Evolutionary conservation across 1,140 invertebrate species (phyloP).

Genomic region (Macrobrachium nipponense): DNA sequence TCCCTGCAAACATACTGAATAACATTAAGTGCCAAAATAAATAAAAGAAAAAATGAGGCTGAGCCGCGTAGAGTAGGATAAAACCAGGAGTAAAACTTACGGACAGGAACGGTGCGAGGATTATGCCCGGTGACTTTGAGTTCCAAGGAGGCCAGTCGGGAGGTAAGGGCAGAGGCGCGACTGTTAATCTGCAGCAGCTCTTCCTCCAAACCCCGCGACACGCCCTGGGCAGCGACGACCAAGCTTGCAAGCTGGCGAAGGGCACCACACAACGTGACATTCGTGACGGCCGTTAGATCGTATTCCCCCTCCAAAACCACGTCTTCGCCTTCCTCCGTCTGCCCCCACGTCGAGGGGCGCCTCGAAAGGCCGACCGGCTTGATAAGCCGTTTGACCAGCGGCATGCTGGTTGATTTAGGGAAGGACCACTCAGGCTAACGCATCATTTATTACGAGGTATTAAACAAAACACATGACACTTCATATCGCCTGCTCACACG

Average conservation of each 20-base stretch:
- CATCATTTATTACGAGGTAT: constrained; percentile 19
- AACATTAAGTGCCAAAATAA: no score
- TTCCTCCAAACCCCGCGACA: constrained; percentile 79
- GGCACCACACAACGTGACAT: constrained; percentile 81
- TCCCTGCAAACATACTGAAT: background rate
- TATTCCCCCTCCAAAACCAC: constrained; percentile 74
- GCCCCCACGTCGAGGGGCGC: constrained; percentile 49
- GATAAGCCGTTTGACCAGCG: constrained; percentile 58
- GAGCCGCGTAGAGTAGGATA: background rate
- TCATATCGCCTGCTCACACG: constrained; percentile 17
- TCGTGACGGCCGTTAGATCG: constrained; percentile 81
- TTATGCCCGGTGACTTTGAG: constrained; percentile 75
- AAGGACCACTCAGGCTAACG: constrained; percentile 9
- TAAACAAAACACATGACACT: constrained; percentile 12
- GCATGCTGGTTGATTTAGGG: constrained; percentile 43
- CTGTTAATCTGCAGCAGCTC: constrained; percentile 78
- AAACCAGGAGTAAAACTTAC: constrained; percentile 75
- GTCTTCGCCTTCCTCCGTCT: constrained; percentile 70
- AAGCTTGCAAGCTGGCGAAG: constrained; percentile 82
- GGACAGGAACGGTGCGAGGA: constrained; percentile 84
- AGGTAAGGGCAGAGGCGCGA: constrained; percentile 75
- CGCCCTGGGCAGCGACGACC: constrained; percentile 80
- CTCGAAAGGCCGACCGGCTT: constrained; percentile 39
- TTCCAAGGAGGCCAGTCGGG: constrained; percentile 75
- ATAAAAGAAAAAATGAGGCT: no score